These are phyloP conservation scores for Megastigmus dorsalis DNA, from an alignment of 2,888 invertebrate genomes.

Conservation along the genomic window DNA sequence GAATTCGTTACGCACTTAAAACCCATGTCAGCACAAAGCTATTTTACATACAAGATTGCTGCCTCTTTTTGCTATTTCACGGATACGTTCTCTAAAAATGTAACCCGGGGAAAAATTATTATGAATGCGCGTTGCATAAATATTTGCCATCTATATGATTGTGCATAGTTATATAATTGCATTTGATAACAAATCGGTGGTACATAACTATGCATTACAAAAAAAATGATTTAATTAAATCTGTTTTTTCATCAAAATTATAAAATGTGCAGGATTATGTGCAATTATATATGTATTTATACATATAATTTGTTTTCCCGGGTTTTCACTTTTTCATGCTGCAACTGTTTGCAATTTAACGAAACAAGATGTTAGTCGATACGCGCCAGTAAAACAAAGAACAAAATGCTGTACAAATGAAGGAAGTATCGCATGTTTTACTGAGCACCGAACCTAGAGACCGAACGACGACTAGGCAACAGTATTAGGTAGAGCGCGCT, in stretches of 20 bases:
- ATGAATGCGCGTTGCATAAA: neutral
- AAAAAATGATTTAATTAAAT: neutral
- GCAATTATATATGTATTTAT: constrained; percentile 6
- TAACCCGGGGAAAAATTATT: neutral
- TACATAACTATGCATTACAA: neutral
- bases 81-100: neutral
- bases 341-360: neutral
- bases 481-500: constrained; percentile 71
- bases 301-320: constrained; percentile 12
- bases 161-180: neutral
- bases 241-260: neutral
- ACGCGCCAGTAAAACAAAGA: constrained; percentile 9
- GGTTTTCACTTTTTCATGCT: no score
- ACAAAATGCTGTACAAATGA: constrained; percentile 35
- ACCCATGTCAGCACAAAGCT: constrained; percentile 2
- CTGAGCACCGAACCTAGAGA: constrained; percentile 52
- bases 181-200: neutral
- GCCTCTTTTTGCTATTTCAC: neutral
- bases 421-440: constrained; percentile 38
- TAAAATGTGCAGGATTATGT: constrained; percentile 7
- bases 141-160: neutral
- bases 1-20: constrained; percentile 16
- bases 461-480: constrained; percentile 63
- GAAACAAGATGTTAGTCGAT: constrained; percentile 31
- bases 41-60: constrained; percentile 5